Conservation (phyloP, 1,140 invertebrate species). For the Bombus ignitus region DNA sequence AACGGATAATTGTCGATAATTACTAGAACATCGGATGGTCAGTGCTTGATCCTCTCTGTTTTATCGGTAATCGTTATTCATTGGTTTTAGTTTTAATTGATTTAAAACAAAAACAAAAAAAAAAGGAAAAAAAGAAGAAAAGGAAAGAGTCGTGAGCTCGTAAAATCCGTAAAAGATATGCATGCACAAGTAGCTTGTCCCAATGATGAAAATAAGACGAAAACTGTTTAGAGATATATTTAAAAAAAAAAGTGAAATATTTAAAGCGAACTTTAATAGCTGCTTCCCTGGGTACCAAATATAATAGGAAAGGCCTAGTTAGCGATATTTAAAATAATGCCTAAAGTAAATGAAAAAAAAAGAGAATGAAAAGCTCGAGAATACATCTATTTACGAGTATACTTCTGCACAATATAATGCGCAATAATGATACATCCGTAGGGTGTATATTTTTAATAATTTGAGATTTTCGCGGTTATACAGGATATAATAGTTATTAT, state of each 20-base stretch:
- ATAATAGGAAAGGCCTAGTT: slow-evolving; percentile 55
- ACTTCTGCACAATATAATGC: slow-evolving; percentile 75
- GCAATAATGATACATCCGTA: slow-evolving; percentile 63
- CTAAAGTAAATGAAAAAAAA: background rate
- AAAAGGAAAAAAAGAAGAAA: background rate
- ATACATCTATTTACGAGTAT: slow-evolving; percentile 59
- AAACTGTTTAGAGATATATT: slow-evolving; percentile 18
- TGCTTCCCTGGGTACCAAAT: slow-evolving; percentile 29
- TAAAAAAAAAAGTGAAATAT: slow-evolving; percentile 28
- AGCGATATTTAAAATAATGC: slow-evolving; percentile 41
- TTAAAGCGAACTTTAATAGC: slow-evolving; percentile 46
- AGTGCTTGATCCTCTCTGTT: background rate
- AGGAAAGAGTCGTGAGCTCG: background rate
- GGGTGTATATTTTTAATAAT: slow-evolving; percentile 68
- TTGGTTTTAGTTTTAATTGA: background rate
- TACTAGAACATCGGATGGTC: background rate
- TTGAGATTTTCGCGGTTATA: slow-evolving; percentile 58
- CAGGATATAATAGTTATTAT: slow-evolving; percentile 34
- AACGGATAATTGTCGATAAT: background rate
- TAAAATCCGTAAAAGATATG: slow-evolving; percentile 35
- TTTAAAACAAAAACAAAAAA: too few species aligned
- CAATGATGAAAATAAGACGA: background rate
- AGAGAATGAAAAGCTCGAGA: slow-evolving; percentile 16
- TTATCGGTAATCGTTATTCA: background rate
- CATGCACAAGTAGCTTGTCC: slow-evolving; percentile 44